Evolutionary conservation across 2,888 invertebrate genomes (phyloP), one percentile per base, ranked within the genome.

Genomic region (Plusia festucae): DNA sequence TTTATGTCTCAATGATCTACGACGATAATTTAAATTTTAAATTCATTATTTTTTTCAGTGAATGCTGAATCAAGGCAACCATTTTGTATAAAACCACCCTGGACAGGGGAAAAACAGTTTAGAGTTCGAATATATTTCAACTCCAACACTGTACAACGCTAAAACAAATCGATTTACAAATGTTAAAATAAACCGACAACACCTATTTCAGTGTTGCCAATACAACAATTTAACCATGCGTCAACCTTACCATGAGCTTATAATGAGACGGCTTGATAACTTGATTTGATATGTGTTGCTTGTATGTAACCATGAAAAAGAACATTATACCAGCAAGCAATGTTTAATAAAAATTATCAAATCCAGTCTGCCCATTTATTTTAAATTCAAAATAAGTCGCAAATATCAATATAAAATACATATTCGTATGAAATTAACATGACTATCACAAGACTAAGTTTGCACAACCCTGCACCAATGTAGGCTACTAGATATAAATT

Each of bases 381-480:
- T 15, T n/a, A 24, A 27, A 49, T 13, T 30, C 46, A 57, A 18
- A 57, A 13, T 18, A 49, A 30, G 30, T 22, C 7, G n/a, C 46
- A 30, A 16, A 9, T 11, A 57, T 52, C 40, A 67, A 24, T 46
- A 52, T 58, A 51, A 18, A 13, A 34, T 34, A 46, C 11, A 56
- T 30, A 67, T 53, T 46, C 18, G 11, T 68, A 60, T 52, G 15
- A 40, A 58, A 58, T 49, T 49, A n/a, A 32, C 13, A 59, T 34
- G 30, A 63, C 46, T 67, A 66, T 62, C 52, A 72, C 67, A 71
- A 67, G 51, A 68, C 46, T 72, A 69, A 71, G 73, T 76, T 80
- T 74, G 81, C 82, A 82, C 83, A 84, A 78, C 80, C 78, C 84
- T 73, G 74, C 63, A 74, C 70, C 20, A 54, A 18, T 51, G 44